Evolutionary conservation across 2,888 invertebrate genomes (phyloP).

Genomic region (Lithodes maja): DNA sequence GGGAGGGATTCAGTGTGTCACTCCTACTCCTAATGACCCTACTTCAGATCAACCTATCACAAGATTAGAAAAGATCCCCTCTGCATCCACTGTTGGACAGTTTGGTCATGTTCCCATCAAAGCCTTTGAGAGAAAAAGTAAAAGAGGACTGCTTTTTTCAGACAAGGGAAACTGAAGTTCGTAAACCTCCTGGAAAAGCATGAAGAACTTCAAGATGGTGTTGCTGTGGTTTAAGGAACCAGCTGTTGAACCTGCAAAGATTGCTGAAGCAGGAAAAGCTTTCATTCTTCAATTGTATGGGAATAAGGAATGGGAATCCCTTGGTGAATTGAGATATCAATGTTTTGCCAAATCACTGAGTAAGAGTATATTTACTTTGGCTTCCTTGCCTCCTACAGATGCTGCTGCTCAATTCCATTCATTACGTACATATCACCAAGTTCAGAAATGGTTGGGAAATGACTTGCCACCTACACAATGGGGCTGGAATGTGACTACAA

Average conservation of each 20-base stretch:
- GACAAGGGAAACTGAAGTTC: constrained; percentile 8
- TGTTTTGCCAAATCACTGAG: constrained; percentile 38
- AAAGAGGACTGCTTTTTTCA: constrained; percentile 29
- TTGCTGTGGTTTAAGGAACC: constrained; percentile 36
- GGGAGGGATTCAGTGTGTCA: constrained; percentile 42
- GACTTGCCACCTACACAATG: constrained; percentile 31
- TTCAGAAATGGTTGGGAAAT: constrained; percentile 39
- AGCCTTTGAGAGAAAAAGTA: constrained; percentile 34
- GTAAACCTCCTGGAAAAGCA: constrained; percentile 29
- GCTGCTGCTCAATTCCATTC: constrained; percentile 30
- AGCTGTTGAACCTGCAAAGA: constrained; percentile 35
- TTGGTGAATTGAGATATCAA: constrained; percentile 45
- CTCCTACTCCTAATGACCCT: constrained; percentile 39
- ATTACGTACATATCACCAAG: constrained; percentile 6
- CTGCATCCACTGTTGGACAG: constrained; percentile 41
- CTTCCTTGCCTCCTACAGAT: constrained; percentile 27
- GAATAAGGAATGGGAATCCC: constrained; percentile 29
- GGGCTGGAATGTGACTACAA: constrained; percentile 34
- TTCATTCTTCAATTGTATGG: constrained; percentile 43
- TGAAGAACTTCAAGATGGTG: constrained; percentile 39
- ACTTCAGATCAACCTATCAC: constrained; percentile 35
- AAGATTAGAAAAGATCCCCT: constrained; percentile 45
- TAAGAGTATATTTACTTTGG: constrained; percentile 25
- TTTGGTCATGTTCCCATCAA: constrained; percentile 45
- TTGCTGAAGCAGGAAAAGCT: constrained; percentile 49